These are phyloP conservation scores for Brenthis ino DNA, from an alignment of 2,888 invertebrate species.

Conservation along the genomic window DNA sequence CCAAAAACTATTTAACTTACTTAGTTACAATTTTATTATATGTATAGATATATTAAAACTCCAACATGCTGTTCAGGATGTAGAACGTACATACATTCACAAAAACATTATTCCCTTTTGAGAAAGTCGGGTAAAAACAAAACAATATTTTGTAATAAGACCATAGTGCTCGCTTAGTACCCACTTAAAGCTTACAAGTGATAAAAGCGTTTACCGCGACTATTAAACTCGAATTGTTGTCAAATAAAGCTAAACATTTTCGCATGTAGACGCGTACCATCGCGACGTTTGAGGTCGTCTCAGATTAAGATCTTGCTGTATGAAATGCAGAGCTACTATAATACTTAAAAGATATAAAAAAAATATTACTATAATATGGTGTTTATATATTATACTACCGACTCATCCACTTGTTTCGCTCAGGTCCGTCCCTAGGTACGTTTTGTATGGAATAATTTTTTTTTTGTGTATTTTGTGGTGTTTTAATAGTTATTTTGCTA, in stretches of 20 bases:
- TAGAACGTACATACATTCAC: neutral
- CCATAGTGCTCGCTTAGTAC: slow-evolving; percentile 19
- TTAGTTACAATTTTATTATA: too few species aligned
- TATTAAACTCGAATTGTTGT: slow-evolving; percentile 40
- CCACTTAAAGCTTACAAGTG: slow-evolving; percentile 28
- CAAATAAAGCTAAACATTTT: slow-evolving; percentile 41
- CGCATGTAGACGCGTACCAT: slow-evolving; percentile 35
- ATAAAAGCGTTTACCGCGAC: slow-evolving; percentile 38
- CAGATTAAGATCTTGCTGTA: slow-evolving; percentile 7
- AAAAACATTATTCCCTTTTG: neutral
- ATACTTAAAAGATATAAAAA: neutral
- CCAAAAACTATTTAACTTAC: too few species aligned
- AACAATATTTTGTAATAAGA: slow-evolving; percentile 1
- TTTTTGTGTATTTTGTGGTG: too few species aligned
- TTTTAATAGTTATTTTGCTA: too few species aligned
- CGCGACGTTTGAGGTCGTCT: slow-evolving; percentile 30
- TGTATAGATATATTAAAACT: too few species aligned
- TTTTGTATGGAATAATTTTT: too few species aligned
- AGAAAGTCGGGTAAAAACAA: neutral
- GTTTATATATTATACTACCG: too few species aligned
- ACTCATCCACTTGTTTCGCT: too few species aligned
- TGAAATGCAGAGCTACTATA: slow-evolving; percentile 7
- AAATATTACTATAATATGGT: neutral
- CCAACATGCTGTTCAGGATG: too few species aligned
- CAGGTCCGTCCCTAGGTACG: too few species aligned